Evolutionary conservation across 2,888 invertebrate genomes (phyloP).

Genomic region (Drosophila anceps): DNA sequence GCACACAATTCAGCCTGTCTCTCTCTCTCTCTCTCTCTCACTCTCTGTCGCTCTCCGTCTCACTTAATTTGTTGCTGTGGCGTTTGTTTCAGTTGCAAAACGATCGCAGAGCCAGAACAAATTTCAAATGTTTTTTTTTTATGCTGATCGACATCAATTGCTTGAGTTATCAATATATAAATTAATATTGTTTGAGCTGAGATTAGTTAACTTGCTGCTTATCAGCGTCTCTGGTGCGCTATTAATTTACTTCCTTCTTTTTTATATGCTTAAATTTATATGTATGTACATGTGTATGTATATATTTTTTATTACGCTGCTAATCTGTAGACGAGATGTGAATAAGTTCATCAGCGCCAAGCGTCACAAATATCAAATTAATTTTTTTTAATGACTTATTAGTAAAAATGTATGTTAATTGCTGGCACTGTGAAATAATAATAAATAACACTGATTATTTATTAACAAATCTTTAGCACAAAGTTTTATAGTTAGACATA

Average conservation of each 20-base stretch:
- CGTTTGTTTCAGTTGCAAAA: conserved; percentile 22
- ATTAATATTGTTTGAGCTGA: conserved; percentile 7
- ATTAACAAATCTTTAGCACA: neutral
- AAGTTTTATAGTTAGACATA: neutral
- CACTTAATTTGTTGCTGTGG: conserved; percentile 10
- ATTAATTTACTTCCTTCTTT: conserved; percentile 12
- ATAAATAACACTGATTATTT: neutral
- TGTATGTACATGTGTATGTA: neutral
- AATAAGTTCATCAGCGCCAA: neutral
- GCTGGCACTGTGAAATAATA: neutral
- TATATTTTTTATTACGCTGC: neutral
- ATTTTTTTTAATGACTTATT: conserved; percentile 22
- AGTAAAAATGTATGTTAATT: conserved; percentile 9
- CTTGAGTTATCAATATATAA: conserved; percentile 41
- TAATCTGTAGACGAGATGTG: neutral
- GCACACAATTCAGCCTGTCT: neutral
- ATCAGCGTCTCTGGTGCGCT: conserved; percentile 11
- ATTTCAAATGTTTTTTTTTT: conserved; percentile 17
- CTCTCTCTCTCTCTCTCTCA: neutral
- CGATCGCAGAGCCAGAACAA: conserved; percentile 33
- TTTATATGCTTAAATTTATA: neutral
- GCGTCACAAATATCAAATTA: conserved; percentile 33
- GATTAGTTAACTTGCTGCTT: conserved; percentile 30
- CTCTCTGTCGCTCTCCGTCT: neutral
- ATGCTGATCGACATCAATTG: conserved; percentile 42